Evolutionary conservation across 2,797 vertebrate species (phyloP).

Genomic region (Numenius phaeopus): DNA sequence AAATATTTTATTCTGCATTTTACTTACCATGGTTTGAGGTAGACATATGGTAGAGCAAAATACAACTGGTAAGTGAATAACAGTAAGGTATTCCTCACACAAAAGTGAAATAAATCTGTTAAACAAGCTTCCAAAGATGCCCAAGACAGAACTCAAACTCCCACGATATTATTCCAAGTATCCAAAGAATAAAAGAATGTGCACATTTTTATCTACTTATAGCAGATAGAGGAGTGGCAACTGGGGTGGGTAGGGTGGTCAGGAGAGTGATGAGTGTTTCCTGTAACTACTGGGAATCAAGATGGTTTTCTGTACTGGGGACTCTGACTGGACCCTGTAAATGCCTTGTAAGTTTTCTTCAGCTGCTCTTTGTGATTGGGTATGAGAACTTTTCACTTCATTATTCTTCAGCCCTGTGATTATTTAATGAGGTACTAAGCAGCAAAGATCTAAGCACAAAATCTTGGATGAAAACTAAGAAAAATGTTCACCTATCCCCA

Average conservation of each 20-base stretch:
- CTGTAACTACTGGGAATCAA: accelerated
- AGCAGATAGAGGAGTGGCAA: neutral
- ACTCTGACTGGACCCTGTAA: neutral
- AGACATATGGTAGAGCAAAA: neutral
- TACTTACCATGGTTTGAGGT: neutral
- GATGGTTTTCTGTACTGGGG: neutral
- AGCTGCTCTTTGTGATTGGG: neutral
- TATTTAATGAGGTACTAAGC: neutral
- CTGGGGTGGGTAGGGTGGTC: accelerated
- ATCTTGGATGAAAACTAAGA: neutral
- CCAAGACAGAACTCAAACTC: neutral
- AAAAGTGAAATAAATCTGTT: neutral
- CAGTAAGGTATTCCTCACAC: neutral
- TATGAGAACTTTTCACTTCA: neutral
- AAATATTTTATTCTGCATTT: neutral
- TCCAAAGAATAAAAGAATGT: neutral
- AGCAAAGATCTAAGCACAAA: neutral
- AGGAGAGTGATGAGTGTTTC: neutral
- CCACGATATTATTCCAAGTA: neutral
- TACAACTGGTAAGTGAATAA: neutral
- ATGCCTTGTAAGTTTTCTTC: neutral
- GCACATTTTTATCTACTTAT: neutral
- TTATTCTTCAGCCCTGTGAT: neutral
- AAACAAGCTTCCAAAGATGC: neutral
- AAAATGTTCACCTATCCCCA: neutral